phyloP scores from a whole-genome alignment of 30 jellyfish, hydroid and myxozoan species.

The Aurelia aurita region DNA sequence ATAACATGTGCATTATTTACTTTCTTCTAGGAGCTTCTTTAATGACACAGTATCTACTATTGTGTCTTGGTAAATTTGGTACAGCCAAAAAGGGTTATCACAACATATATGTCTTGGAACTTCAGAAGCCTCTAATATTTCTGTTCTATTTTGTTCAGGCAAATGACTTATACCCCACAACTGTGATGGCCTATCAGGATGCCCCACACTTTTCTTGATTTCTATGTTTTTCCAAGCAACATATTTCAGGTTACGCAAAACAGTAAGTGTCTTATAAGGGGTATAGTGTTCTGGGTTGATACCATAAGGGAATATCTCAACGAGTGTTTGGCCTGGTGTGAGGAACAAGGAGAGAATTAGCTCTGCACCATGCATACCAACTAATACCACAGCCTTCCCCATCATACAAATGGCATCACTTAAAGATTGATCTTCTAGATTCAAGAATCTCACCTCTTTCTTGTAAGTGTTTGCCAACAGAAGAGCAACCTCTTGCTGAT shows the following conservation, averaged over 20 bases:
- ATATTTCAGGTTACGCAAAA: conserved; percentile 50
- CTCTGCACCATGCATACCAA: conserved; percentile 98
- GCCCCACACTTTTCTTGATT: conserved; percentile 33
- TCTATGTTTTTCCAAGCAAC: conserved; percentile 70
- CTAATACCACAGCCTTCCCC: conserved; percentile 61
- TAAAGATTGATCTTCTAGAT: conserved; percentile 41
- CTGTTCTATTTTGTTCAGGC: conserved; percentile 37
- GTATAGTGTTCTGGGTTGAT: conserved; percentile 84
- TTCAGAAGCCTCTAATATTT: conserved; percentile 23
- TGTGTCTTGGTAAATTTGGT: conserved; percentile 93
- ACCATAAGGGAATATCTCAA: conserved; percentile 93
- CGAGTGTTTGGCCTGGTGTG: conserved; percentile 58
- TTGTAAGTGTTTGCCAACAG: conserved; percentile 66
- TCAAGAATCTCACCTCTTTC: conserved; percentile 50
- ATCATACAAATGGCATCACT: conserved; percentile 56
- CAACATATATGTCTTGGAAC: conserved; percentile 89
- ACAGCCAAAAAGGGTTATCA: conserved; percentile 87
- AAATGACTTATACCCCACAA: conserved; percentile 85
- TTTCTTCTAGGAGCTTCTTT: background rate
- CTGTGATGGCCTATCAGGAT: conserved; percentile 71
- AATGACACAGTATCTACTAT: conserved; percentile 70
- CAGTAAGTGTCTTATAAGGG: conserved; percentile 86
- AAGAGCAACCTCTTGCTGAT: conserved; percentile 77
- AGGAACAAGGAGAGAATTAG: conserved; percentile 72
- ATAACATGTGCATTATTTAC: background rate